A percentile compares a stretch with the other conserved stretches of the same genome.
phyloP scores from a whole-genome alignment of 1,140 invertebrate genomes.

The Brachionus koreanus region DNA sequence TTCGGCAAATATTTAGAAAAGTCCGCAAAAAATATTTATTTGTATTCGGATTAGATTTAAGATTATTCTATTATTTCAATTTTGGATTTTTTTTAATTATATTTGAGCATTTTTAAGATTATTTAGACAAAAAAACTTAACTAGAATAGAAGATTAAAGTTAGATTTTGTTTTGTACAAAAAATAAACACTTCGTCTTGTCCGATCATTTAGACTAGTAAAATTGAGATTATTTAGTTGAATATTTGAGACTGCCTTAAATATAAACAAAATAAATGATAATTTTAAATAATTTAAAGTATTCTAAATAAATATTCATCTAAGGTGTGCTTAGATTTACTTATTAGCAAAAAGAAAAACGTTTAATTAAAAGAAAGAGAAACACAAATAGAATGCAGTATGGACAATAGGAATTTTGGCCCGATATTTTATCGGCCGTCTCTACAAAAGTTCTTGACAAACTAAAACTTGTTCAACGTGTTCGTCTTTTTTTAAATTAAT shows the following conservation, averaged over 20 bases:
- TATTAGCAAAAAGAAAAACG: not conserved
- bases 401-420: not conserved
- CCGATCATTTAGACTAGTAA: not conserved
- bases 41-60: constrained; percentile 11
- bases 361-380: not conserved
- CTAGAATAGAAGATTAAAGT: not conserved
- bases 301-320: constrained; percentile 2
- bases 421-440: not conserved
- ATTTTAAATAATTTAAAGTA: not conserved
- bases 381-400: not conserved
- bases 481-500: not conserved
- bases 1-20: not conserved
- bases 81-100: not conserved
- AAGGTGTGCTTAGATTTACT: not conserved
- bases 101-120: not conserved
- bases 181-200: not conserved
- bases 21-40: constrained; percentile 17
- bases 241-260: not conserved
- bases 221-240: not conserved
- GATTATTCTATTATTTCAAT: not conserved
- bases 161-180: not conserved
- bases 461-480: not conserved
- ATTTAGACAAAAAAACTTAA: not conserved
- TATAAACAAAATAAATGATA: not conserved
- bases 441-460: not conserved